Percentiles rank a stretch among this genome's conserved stretches.
Conservation (phyloP, 2,113 vertebrate genomes). For the Oenanthe melanoleuca region DNA sequence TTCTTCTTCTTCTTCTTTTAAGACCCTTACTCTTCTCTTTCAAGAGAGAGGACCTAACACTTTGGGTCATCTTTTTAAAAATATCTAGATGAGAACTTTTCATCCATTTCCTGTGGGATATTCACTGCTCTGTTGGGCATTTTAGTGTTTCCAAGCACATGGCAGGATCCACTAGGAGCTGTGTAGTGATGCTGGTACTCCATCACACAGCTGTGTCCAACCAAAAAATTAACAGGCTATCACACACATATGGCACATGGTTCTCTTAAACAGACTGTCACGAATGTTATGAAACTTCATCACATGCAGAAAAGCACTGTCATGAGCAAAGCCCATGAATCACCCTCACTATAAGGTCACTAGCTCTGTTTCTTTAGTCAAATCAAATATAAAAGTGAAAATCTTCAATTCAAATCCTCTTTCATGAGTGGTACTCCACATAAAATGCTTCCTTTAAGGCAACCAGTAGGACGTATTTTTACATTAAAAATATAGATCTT, state of each 20-base stretch:
- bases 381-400: neutral
- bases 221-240: neutral
- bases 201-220: neutral
- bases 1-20: neutral
- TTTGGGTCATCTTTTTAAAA: neutral
- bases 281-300: neutral
- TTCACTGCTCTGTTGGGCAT: neutral
- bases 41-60: neutral
- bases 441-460: neutral
- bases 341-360: neutral
- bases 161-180: neutral
- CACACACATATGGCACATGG: neutral
- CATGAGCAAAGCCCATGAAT: neutral
- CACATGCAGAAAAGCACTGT: rapidly evolving
- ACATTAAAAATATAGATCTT: neutral
- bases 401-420: neutral
- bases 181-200: neutral
- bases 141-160: neutral
- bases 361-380: neutral
- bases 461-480: neutral
- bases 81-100: neutral
- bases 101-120: neutral
- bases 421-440: neutral
- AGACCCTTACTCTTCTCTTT: neutral
- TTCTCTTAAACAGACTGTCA: neutral